phyloP scores from a whole-genome alignment of 2,797 vertebrate species.

The Onychomys torridus region DNA sequence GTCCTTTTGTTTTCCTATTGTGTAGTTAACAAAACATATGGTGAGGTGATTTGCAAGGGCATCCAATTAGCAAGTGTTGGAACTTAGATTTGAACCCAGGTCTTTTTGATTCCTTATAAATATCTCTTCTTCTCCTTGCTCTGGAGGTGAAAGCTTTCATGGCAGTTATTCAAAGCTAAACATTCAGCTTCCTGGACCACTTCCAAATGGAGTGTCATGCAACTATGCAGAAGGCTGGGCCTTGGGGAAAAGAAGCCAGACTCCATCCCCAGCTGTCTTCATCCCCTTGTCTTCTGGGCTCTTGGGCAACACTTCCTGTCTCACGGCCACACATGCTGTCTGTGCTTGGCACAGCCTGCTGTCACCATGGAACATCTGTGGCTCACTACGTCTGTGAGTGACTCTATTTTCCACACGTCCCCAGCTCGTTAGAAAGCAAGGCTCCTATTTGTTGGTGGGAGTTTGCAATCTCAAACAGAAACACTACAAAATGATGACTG shows the following conservation, averaged over 20 bases:
- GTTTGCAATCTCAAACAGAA: constrained; percentile 80
- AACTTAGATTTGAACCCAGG: not conserved
- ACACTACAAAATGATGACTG: constrained; percentile 75
- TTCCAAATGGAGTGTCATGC: not conserved
- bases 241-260: not conserved
- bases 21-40: constrained; percentile 10
- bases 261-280: not conserved
- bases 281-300: not conserved
- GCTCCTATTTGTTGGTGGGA: constrained; percentile 80
- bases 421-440: constrained; percentile 79
- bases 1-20: not conserved
- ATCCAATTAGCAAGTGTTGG: not conserved
- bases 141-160: not conserved
- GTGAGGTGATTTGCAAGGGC: not conserved
- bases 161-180: not conserved
- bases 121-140: not conserved
- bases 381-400: constrained; percentile 72
- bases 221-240: not conserved
- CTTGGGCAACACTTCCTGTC: constrained; percentile 56
- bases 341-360: constrained; percentile 68
- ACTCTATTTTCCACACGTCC: constrained; percentile 80
- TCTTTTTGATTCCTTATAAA: not conserved
- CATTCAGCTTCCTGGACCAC: not conserved
- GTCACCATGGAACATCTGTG: constrained; percentile 77
- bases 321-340: constrained; percentile 32